These are phyloP conservation scores for Protonemura montana DNA, from an alignment of 2,888 invertebrate species.

Conservation along the genomic window DNA sequence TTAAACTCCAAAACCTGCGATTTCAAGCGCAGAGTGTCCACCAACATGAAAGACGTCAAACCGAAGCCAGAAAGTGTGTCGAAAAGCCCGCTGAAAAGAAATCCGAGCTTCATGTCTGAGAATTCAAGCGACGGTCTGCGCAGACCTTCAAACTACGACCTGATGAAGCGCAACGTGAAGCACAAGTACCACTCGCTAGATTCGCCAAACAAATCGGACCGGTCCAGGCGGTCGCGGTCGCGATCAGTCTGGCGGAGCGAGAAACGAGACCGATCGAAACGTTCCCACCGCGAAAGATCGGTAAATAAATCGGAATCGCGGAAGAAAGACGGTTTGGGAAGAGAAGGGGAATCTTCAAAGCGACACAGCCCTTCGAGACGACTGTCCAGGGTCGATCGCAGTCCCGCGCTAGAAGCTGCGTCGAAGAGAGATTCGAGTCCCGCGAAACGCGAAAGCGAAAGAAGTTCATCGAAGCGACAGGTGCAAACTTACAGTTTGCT, in stretches of 20 bases:
- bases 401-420: not conserved
- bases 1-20: not conserved
- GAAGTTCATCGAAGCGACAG: not conserved
- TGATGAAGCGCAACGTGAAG: conserved; percentile 5
- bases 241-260: not conserved
- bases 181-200: not conserved
- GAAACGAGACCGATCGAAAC: not conserved
- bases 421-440: not conserved
- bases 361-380: not conserved
- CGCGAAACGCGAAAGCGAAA: not conserved
- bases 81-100: not conserved
- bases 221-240: not conserved
- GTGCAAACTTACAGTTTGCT: not conserved
- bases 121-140: not conserved
- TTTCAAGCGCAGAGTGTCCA: not conserved
- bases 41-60: not conserved
- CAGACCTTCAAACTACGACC: not conserved
- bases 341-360: not conserved
- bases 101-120: not conserved
- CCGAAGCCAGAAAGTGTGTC: not conserved
- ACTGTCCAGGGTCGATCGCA: too few species aligned
- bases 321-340: not conserved
- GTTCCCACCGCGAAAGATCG: not conserved
- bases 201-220: not conserved
- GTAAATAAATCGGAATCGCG: not conserved